These are phyloP conservation scores for Agelastica alni DNA, from an alignment of 2,888 invertebrate genomes.

Conservation along the genomic window DNA sequence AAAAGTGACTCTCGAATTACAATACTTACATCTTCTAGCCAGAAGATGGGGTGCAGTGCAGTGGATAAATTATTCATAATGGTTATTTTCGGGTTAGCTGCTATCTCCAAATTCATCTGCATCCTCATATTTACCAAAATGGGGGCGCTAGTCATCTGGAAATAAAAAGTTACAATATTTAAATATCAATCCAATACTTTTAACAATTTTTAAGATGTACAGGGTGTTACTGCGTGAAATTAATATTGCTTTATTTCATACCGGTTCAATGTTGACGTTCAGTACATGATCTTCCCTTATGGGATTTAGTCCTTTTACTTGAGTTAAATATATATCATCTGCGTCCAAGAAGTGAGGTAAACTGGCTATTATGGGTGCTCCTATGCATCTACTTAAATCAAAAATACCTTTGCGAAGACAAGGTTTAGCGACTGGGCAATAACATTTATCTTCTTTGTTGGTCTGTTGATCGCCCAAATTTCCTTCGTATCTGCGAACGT, in stretches of 20 bases:
- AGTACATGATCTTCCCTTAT: slow-evolving; percentile 73
- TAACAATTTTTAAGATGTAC: too few species aligned
- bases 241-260: too few species aligned
- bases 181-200: too few species aligned
- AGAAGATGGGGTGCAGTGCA: slow-evolving; percentile 71
- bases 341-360: slow-evolving; percentile 77
- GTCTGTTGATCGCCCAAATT: slow-evolving; percentile 71
- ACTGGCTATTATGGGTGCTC: slow-evolving; percentile 74
- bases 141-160: slow-evolving; percentile 72
- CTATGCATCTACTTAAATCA: slow-evolving; percentile 69
- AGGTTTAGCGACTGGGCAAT: slow-evolving; percentile 61
- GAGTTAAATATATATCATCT: slow-evolving; percentile 56
- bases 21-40: slow-evolving; percentile 74
- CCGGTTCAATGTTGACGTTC: slow-evolving; percentile 77
- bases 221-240: too few species aligned
- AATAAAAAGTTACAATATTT: too few species aligned
- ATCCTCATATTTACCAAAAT: slow-evolving; percentile 72
- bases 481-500: slow-evolving; percentile 68
- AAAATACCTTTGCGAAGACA: slow-evolving; percentile 75
- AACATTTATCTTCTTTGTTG: slow-evolving; percentile 61
- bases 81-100: slow-evolving; percentile 67
- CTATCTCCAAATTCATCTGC: slow-evolving; percentile 72
- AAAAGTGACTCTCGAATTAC: too few species aligned
- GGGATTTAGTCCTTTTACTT: slow-evolving; percentile 68
- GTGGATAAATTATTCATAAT: slow-evolving; percentile 68